phyloP scores from a whole-genome alignment of 2,797 vertebrate genomes.

The Sphenodon punctatus region DNA sequence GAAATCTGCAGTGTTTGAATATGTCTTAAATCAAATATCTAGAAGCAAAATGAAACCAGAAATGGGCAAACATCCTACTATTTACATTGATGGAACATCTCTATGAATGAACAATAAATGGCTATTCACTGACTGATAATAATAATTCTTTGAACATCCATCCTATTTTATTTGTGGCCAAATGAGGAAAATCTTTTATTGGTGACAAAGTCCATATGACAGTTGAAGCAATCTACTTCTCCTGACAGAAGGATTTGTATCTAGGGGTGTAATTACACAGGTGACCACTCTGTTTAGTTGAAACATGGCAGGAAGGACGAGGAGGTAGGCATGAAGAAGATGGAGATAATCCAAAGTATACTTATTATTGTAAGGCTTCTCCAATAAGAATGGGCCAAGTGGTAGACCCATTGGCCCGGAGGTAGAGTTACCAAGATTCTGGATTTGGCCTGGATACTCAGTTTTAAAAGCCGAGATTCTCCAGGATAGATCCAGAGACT shows the following conservation, averaged over 20 bases:
- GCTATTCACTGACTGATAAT: not conserved
- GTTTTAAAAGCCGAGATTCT: no score
- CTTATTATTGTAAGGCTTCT: no score
- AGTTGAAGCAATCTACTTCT: not conserved
- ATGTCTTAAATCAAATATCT: not conserved
- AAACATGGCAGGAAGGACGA: no score
- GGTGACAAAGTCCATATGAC: not conserved
- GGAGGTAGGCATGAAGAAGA: not conserved
- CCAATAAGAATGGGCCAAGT: no score
- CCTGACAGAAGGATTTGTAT: not conserved
- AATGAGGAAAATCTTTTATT: not conserved
- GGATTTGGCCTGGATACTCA: no score
- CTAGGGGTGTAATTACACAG: not conserved
- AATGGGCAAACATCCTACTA: conserved; percentile 9
- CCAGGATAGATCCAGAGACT: not conserved
- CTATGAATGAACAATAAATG: not conserved
- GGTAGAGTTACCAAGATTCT: no score
- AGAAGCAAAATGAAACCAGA: not conserved
- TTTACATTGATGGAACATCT: not conserved
- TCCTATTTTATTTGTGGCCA: not conserved
- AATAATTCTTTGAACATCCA: conserved; percentile 1
- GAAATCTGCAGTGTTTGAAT: not conserved
- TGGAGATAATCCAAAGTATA: no score
- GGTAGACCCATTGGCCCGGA: no score
- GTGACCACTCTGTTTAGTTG: not conserved